Percentiles rank a stretch among this genome's conserved stretches.
phyloP scores from a whole-genome alignment of 2,113 vertebrate species.

The Hippocampus mohnikei region DNA sequence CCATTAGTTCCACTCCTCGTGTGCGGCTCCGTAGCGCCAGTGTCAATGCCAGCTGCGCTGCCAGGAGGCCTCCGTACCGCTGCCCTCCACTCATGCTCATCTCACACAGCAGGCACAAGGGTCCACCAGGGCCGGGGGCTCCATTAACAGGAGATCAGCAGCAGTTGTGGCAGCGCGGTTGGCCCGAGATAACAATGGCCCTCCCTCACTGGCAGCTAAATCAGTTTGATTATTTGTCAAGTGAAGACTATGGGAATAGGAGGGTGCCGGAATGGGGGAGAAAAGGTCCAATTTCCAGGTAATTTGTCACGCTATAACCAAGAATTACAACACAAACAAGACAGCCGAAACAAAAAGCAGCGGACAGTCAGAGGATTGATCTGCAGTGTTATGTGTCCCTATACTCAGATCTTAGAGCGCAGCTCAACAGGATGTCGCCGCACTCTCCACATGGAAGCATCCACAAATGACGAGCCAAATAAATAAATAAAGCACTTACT shows the following conservation, averaged over 20 bases:
- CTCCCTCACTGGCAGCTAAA: slow-evolving; percentile 21
- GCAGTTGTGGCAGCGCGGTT: slow-evolving; percentile 29
- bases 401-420: not conserved
- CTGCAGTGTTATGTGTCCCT: not conserved
- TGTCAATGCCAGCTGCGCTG: slow-evolving; percentile 55
- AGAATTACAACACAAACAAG: slow-evolving; percentile 7
- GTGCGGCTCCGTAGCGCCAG: slow-evolving; percentile 57
- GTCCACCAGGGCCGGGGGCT: slow-evolving; percentile 62
- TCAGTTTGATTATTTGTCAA: slow-evolving; percentile 29
- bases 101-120: slow-evolving; percentile 45
- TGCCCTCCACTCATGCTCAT: slow-evolving; percentile 52
- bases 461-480: not conserved
- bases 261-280: not conserved
- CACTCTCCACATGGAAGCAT: not conserved
- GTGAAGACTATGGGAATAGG: slow-evolving; percentile 8
- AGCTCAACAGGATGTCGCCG: not conserved
- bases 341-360: not conserved
- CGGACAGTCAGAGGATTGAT: not conserved
- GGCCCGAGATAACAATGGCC: slow-evolving; percentile 20
- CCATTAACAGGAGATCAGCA: slow-evolving; percentile 56
- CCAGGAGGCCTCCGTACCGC: slow-evolving; percentile 46
- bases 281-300: not conserved
- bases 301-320: slow-evolving; percentile 8
- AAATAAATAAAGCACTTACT: slow-evolving; percentile 2
- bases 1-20: slow-evolving; percentile 64